Conservation (phyloP, 2,888 invertebrate genomes). For the Druceiella hillmani region DNA sequence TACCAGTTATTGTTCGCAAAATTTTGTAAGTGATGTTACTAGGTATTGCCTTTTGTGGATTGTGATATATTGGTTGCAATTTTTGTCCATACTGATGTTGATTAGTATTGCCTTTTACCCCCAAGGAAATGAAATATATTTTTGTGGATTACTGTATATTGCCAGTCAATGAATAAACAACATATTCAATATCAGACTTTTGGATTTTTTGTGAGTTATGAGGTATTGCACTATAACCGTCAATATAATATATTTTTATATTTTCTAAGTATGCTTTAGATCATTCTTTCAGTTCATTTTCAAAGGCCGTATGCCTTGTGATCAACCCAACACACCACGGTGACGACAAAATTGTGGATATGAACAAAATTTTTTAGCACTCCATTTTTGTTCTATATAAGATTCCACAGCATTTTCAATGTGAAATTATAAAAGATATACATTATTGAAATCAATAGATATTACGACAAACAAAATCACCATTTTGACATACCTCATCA, state of each 20-base stretch:
- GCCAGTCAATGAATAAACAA: slow-evolving; percentile 2
- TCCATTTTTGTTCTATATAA: no score
- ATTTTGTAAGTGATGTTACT: background rate
- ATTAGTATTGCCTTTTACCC: slow-evolving; percentile 7
- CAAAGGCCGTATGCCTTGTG: no score
- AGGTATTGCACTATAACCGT: slow-evolving; percentile 8
- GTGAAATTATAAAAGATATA: background rate
- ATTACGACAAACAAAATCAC: slow-evolving; percentile 5
- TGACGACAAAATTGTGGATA: no score
- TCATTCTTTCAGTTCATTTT: no score
- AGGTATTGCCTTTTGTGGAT: slow-evolving; percentile 8
- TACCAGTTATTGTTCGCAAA: slow-evolving; percentile 5
- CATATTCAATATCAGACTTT: slow-evolving; percentile 4
- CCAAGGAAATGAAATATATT: background rate
- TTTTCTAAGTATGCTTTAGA: no score
- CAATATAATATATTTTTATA: no score
- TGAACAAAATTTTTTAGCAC: no score
- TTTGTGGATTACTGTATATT: slow-evolving; percentile 8
- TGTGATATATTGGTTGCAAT: slow-evolving; percentile 6
- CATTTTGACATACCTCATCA: slow-evolving; percentile 71
- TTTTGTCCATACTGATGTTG: slow-evolving; percentile 6
- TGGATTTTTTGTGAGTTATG: slow-evolving; percentile 5
- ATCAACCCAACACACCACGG: no score
- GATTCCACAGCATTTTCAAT: no score
- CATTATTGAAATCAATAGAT: slow-evolving; percentile 8